Conservation (phyloP, 2,888 invertebrate species). For the Drosophila neotestacea region DNA sequence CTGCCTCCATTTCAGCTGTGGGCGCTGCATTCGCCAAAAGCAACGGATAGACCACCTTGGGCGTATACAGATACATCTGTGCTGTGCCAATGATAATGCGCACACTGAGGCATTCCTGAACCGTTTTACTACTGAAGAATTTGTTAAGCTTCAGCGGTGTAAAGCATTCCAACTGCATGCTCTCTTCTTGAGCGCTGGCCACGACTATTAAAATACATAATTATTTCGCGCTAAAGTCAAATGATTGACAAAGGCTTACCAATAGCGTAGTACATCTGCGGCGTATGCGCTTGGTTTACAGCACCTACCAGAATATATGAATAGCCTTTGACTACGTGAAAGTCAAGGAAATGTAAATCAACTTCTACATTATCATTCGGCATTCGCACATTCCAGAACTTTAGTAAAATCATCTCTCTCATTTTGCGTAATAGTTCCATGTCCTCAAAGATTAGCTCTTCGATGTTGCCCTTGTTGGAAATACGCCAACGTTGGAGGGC, state of each 20-base stretch:
- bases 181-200: slow-evolving; percentile 67
- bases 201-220: slow-evolving; percentile 60
- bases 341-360: slow-evolving; percentile 91
- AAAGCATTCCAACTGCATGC: slow-evolving; percentile 75
- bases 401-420: slow-evolving; percentile 89
- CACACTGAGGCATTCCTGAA: slow-evolving; percentile 80
- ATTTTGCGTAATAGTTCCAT: slow-evolving; percentile 90
- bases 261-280: slow-evolving; percentile 90
- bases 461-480: slow-evolving; percentile 87
- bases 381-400: slow-evolving; percentile 87
- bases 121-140: slow-evolving; percentile 80
- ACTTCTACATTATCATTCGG: slow-evolving; percentile 87
- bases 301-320: slow-evolving; percentile 91
- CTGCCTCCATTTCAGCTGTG: slow-evolving; percentile 81
- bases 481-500: slow-evolving; percentile 94
- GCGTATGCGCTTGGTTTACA: slow-evolving; percentile 88
- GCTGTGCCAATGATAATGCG: slow-evolving; percentile 83
- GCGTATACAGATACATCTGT: slow-evolving; percentile 83
- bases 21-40: slow-evolving; percentile 68
- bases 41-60: slow-evolving; percentile 83
- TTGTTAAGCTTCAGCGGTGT: slow-evolving; percentile 82
- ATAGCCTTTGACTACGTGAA: slow-evolving; percentile 89
- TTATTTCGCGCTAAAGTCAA: background rate
- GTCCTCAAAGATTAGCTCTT: slow-evolving; percentile 90
- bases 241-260: slow-evolving; percentile 85